Evolutionary conservation across 2,797 vertebrate genomes (phyloP), one percentile per base, ranked within the genome.

Genomic region (Hydrolagus colliei): DNA sequence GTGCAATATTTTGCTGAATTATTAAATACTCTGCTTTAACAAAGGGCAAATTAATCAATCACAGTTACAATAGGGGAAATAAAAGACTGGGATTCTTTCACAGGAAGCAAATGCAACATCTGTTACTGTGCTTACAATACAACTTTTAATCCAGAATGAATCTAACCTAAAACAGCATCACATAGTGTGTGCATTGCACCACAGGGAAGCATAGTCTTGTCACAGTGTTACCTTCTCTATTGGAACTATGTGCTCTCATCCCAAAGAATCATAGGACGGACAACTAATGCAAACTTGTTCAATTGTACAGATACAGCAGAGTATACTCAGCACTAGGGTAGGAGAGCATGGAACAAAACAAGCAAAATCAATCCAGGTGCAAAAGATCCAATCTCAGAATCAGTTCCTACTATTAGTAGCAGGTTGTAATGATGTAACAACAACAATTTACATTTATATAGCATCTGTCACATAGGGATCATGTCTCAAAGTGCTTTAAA

Each of bases 1-100:
- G 77, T 22, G 62, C 61, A 65, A 63, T 27, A 65, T 65, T 13
- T 8, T 32, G 12, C 61, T 79, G 61, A 65, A 32, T 65, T 79
- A 65, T 79, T 79, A 65, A 79, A 59, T 65, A 62, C 77, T 63
- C 61, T 78, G 61, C n/a, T 14, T 27, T 65, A 79, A 79, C 77
- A 79, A 79, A 79, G 77, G 77, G 59, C 61, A 79, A 79, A 32
- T 79, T 79, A 79, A 79, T 79, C 62, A 79, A 79, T 79, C 77
- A 79, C 14, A 62, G 77, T n/a, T 22, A n/a, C 59, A 27, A 12
- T 79, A 62, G 14, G 61, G 20, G 27, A 79, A 22, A 79, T 65
- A 79, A 79, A 52, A 79, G n/a, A 32, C 59, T 63, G 20, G 1
- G 16, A 59, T 79, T 63, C 12, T 65, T 79, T 79, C 22, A 65